phyloP scores from a whole-genome alignment of 2,113 vertebrate species.

The Neogobius melanostomus region DNA sequence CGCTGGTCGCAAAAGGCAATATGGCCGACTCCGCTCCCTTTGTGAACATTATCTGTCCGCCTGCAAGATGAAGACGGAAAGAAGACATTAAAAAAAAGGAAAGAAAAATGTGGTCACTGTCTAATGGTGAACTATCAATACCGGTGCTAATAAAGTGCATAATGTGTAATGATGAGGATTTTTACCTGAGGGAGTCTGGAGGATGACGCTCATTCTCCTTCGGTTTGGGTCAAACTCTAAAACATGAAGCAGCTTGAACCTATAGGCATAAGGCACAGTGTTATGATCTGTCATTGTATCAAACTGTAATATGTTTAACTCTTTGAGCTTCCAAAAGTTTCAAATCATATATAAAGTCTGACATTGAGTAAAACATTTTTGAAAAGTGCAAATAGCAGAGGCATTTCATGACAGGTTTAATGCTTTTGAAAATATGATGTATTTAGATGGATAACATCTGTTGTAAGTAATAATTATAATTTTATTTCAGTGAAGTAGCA shows the following conservation, averaged over 20 bases:
- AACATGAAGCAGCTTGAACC: slow-evolving; percentile 92
- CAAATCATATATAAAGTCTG: too few species aligned
- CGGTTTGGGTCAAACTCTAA: slow-evolving; percentile 95
- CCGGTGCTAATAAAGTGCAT: background rate
- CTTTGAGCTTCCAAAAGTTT: too few species aligned
- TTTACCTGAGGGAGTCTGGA: slow-evolving; percentile 88
- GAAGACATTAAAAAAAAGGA: background rate
- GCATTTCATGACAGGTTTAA: too few species aligned
- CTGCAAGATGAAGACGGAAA: slow-evolving; percentile 64
- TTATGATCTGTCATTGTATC: too few species aligned
- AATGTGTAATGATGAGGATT: background rate
- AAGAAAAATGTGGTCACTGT: background rate
- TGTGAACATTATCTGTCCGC: slow-evolving; percentile 89
- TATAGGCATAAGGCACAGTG: slow-evolving; percentile 42
- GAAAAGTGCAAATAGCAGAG: too few species aligned
- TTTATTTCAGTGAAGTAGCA: too few species aligned
- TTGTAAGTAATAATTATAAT: too few species aligned
- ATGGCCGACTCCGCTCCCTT: slow-evolving; percentile 96
- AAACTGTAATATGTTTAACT: too few species aligned
- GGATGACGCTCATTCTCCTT: slow-evolving; percentile 95
- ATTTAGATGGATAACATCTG: too few species aligned
- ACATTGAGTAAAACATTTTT: too few species aligned
- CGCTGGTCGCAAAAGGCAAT: slow-evolving; percentile 85
- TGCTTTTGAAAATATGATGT: too few species aligned
- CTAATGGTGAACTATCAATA: background rate